Percentiles rank a stretch among this genome's conserved stretches.
phyloP scores from a whole-genome alignment of 2,797 vertebrate genomes.

The Falco peregrinus region DNA sequence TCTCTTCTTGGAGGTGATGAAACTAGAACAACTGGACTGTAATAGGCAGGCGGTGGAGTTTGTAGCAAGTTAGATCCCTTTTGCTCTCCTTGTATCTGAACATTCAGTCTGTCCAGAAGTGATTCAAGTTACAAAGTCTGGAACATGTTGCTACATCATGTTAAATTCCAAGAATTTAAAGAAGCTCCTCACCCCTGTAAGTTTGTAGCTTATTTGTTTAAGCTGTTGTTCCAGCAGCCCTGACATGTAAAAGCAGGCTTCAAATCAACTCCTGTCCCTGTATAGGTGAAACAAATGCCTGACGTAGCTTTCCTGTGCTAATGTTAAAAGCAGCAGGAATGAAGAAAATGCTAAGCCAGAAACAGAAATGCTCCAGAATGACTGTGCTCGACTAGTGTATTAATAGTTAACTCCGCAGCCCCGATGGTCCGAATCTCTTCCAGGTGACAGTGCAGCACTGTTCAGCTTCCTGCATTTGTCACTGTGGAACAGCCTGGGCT shows the following conservation, averaged over 20 bases:
- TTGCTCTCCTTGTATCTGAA: neutral
- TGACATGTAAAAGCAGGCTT: neutral
- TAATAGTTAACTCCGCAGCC: constrained; percentile 28
- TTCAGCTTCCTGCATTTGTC: constrained; percentile 70
- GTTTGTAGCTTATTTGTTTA: neutral
- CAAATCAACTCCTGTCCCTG: neutral
- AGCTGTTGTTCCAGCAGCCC: neutral
- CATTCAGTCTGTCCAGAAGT: neutral
- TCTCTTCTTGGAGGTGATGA: neutral
- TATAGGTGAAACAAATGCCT: neutral
- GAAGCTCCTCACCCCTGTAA: neutral
- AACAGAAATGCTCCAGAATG: neutral
- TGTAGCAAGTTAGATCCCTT: neutral
- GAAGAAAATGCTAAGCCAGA: neutral
- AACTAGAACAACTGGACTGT: rapidly evolving
- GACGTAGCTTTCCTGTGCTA: neutral
- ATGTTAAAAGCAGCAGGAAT: neutral
- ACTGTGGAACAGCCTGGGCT: constrained; percentile 42
- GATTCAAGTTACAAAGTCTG: neutral
- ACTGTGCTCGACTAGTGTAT: neutral
- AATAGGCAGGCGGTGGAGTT: neutral
- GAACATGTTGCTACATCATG: rapidly evolving
- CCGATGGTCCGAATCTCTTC: constrained; percentile 46
- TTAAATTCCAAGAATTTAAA: neutral
- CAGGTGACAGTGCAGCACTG: constrained; percentile 56